Base-by-base conservation (phyloP, 2,797 vertebrate species). In the Taeniopygia guttata region DNA sequence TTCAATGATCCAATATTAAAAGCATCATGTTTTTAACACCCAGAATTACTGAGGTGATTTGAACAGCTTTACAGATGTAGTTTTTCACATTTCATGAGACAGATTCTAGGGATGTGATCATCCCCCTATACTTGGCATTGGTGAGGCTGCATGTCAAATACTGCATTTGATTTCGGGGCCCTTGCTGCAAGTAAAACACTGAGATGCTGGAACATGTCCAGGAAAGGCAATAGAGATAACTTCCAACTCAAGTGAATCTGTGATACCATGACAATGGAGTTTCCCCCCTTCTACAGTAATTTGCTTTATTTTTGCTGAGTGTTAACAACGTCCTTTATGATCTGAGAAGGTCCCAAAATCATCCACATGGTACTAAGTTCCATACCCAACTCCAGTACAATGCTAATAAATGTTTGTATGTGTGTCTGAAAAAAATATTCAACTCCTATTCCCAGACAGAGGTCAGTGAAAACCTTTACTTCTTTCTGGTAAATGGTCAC, bases 21-120 rank as follows among this genome's bases (percentile, higher is more conserved):
- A 69, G 2, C 3, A 18, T 42, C 14, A 48, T 0, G 0, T 48
- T 38, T 45, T 58, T 83, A 67, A 52, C 12, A 42, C 1, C 11
- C 7, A 6, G 8, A 52, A 76, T 52, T 75, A 36, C 34, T 42
- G 16, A 42, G 7, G 5, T 49, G 30, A 14, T 62, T 69, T 69
- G 42, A 75, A n/a, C 7, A 69, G 11, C 5, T 60, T 36, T 63
- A 52, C 2, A 12, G 14, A 38, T 34, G 2, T 4, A 68, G 5
- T 26, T 79, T 54, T 76, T 40, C 32, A 29, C 19, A 14, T 79
- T 74, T 59, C 16, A 14, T 32, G 34, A 30, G 26, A 16, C 4
- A 79, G 20, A 70, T 34, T 79, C 13, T 9, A 48, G 27, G 22
- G 3, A 20, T 10, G 15, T 19, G 27, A 38, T 62, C 3, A 2